These are phyloP conservation scores for Drosophila helvetica DNA, from an alignment of 2,888 invertebrate species.

Conservation along the genomic window DNA sequence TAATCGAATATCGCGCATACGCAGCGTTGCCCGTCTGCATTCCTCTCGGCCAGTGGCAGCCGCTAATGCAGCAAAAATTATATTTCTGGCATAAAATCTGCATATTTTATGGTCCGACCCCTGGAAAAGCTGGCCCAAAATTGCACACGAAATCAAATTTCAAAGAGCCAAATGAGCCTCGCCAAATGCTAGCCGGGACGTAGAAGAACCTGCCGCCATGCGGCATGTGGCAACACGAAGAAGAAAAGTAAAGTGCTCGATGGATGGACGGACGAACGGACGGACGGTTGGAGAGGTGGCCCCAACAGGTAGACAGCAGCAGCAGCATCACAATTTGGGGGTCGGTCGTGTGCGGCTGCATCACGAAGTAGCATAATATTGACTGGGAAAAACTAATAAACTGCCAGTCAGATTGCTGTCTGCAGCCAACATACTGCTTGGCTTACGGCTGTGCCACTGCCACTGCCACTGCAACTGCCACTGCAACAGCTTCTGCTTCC, in stretches of 20 bases:
- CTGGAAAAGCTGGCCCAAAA: constrained; percentile 53
- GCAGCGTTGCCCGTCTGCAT: constrained; percentile 36
- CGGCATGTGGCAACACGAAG: neutral
- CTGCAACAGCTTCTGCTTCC: neutral
- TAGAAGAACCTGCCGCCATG: neutral
- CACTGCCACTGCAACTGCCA: neutral
- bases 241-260: neutral
- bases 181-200: constrained; percentile 9
- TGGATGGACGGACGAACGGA: neutral
- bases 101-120: constrained; percentile 53
- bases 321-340: neutral
- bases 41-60: constrained; percentile 15
- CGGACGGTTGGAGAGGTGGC: neutral
- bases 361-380: constrained; percentile 68
- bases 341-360: constrained; percentile 44
- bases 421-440: constrained; percentile 15
- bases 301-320: neutral
- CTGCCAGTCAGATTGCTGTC: constrained; percentile 62
- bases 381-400: constrained; percentile 72
- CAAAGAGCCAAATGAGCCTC: constrained; percentile 65
- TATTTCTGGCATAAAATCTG: constrained; percentile 59
- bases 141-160: constrained; percentile 72
- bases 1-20: constrained; percentile 58
- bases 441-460: constrained; percentile 12
- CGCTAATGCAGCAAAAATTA: constrained; percentile 66